phyloP scores from a whole-genome alignment of 2,888 invertebrate genomes.

The Allacma fusca region DNA sequence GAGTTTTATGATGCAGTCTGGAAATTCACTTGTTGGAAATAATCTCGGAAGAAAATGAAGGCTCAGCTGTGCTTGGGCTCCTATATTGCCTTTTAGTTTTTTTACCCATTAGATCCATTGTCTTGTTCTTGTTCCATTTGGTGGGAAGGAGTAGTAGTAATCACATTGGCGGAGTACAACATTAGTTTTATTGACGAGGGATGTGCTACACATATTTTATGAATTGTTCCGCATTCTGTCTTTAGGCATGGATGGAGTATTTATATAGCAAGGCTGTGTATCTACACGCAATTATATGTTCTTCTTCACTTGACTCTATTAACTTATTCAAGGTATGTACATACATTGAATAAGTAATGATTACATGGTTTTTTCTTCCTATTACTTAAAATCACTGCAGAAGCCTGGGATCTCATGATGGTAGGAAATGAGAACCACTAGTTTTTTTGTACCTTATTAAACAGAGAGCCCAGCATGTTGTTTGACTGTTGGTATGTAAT shows the following conservation, averaged over 20 bases:
- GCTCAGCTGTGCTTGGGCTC: background rate
- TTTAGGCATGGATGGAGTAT: background rate
- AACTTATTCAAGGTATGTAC: too few species aligned
- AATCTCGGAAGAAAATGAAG: background rate
- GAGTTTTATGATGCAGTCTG: slow-evolving; percentile 2
- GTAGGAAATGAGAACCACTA: too few species aligned
- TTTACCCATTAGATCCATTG: background rate
- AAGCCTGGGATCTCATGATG: too few species aligned
- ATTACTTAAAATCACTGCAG: too few species aligned
- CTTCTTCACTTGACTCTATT: too few species aligned
- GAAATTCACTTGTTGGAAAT: background rate
- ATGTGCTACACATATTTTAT: slow-evolving; percentile 16
- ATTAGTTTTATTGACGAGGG: slow-evolving; percentile 6
- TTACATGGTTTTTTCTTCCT: too few species aligned
- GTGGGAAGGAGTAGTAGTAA: background rate
- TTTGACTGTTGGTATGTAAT: too few species aligned
- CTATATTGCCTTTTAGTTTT: slow-evolving; percentile 13
- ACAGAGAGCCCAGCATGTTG: too few species aligned
- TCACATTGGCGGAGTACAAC: background rate
- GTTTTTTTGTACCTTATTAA: too few species aligned
- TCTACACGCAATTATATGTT: too few species aligned
- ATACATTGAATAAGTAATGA: too few species aligned
- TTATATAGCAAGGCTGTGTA: too few species aligned
- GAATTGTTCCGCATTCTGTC: slow-evolving; percentile 16
- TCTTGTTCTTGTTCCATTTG: slow-evolving; percentile 6